Evolutionary conservation across 2,888 invertebrate species (phyloP).

Genomic region (Athripsodes cinereus): DNA sequence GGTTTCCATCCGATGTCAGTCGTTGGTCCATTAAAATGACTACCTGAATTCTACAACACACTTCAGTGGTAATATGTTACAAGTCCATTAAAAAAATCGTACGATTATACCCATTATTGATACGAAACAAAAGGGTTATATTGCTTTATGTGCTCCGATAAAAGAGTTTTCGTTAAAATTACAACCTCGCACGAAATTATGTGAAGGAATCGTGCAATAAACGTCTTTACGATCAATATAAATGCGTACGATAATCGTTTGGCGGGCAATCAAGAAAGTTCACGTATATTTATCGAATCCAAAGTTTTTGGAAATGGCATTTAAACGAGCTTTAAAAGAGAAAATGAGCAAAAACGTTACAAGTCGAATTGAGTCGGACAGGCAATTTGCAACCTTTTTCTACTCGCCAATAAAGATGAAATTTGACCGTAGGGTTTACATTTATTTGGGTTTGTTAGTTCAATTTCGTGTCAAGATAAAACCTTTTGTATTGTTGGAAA

Average conservation of each 20-base stretch:
- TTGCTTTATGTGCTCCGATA: background rate
- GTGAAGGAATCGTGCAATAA: conserved; percentile 19
- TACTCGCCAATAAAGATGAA: background rate
- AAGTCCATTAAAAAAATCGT: conserved; percentile 6
- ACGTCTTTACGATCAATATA: conserved; percentile 19
- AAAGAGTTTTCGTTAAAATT: conserved; percentile 14
- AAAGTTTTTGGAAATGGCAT: conserved; percentile 23
- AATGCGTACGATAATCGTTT: conserved; percentile 19
- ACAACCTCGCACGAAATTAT: conserved; percentile 20
- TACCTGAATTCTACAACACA: conserved; percentile 22
- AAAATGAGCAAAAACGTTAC: conserved; percentile 6
- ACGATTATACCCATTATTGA: background rate
- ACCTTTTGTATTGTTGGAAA: conserved; percentile 21
- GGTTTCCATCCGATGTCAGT: conserved; percentile 25
- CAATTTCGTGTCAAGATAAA: conserved; percentile 10
- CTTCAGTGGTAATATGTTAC: conserved; percentile 5
- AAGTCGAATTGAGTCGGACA: conserved; percentile 5
- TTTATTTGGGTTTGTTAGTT: too few relatives aligned
- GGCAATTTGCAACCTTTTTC: conserved; percentile 11
- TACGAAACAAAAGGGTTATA: background rate
- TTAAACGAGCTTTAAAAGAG: conserved; percentile 19
- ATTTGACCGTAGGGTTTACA: background rate
- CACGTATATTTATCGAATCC: conserved; percentile 18
- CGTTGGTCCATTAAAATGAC: conserved; percentile 28
- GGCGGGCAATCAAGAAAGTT: conserved; percentile 18